phyloP scores from a whole-genome alignment of 2,888 invertebrate genomes.

The Torymus texanus region DNA sequence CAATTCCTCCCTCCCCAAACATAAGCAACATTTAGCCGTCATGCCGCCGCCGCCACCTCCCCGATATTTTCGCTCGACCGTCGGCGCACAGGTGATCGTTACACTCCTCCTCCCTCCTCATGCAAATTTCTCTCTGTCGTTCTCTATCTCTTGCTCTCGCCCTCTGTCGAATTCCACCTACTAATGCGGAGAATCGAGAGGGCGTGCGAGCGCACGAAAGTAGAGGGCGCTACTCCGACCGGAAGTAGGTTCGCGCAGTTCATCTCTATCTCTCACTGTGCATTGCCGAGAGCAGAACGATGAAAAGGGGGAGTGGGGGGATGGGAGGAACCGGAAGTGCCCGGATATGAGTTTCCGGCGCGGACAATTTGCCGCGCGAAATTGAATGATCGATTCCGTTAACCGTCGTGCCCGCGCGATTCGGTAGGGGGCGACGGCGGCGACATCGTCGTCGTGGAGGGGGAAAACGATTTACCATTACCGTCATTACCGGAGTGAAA shows the following conservation, averaged over 20 bases:
- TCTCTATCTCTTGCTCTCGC: too few relatives aligned
- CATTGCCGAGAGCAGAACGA: not conserved
- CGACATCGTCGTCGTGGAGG: conserved; percentile 26
- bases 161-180: too few relatives aligned
- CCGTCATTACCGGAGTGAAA: conserved; percentile 63
- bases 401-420: conserved; percentile 63
- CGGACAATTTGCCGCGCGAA: conserved; percentile 87
- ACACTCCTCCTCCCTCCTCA: not conserved
- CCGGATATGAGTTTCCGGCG: conserved; percentile 93
- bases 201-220: conserved; percentile 7
- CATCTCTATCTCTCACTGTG: not conserved
- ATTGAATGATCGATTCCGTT: conserved; percentile 78
- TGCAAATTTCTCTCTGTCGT: conserved; percentile 1
- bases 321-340: conserved; percentile 69
- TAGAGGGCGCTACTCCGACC: conserved; percentile 25
- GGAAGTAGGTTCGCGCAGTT: conserved; percentile 44
- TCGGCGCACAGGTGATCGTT: conserved; percentile 29
- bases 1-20: too few relatives aligned
- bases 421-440: conserved; percentile 7
- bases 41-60: not conserved
- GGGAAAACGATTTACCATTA: conserved; percentile 62
- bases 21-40: conserved; percentile 3
- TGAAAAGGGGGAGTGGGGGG: not conserved
- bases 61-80: conserved; percentile 17
- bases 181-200: not conserved